These are phyloP conservation scores for Champsocephalus esox DNA, from an alignment of 2,797 vertebrate genomes.

Conservation along the genomic window DNA sequence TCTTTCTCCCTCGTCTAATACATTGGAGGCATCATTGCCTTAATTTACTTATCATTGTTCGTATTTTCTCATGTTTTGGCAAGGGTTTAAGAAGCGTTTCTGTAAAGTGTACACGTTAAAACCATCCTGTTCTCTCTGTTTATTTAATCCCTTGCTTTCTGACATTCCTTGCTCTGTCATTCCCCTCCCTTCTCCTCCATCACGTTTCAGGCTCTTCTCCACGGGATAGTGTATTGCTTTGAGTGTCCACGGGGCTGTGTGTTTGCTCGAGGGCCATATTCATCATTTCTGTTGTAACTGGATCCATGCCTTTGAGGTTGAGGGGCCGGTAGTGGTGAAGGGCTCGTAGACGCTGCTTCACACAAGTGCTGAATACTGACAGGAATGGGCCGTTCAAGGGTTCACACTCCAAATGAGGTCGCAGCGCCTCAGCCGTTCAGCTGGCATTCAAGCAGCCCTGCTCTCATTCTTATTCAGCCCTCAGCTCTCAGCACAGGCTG, in stretches of 20 bases:
- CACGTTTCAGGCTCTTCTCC: conserved; percentile 18
- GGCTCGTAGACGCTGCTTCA: conserved; percentile 36
- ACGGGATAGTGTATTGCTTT: conserved; percentile 34
- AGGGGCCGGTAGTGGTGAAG: conserved; percentile 31
- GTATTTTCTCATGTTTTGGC: neutral
- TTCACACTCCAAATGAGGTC: conserved; percentile 66
- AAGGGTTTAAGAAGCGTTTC: neutral
- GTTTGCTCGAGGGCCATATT: conserved; percentile 60
- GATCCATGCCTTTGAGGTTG: conserved; percentile 53
- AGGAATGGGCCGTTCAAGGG: conserved; percentile 44
- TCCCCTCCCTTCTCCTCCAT: conserved; percentile 14
- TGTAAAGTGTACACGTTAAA: neutral
- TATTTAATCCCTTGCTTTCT: neutral
- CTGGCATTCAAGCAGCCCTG: conserved; percentile 56
- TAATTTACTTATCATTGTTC: neutral
- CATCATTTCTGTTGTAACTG: conserved; percentile 60
- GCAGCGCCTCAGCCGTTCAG: conserved; percentile 46
- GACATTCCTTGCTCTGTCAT: neutral
- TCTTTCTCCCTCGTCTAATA: neutral
- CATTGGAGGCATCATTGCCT: neutral
- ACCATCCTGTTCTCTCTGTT: neutral
- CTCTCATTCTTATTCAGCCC: conserved; percentile 69
- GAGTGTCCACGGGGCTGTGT: conserved; percentile 43
- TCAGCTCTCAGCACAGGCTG: conserved; percentile 59
- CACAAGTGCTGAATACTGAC: conserved; percentile 59